A percentile compares a stretch with the other conserved stretches of the same genome.
Evolutionary conservation across 2,113 vertebrate genomes (phyloP).

Genomic region (Phoxinus phoxinus): DNA sequence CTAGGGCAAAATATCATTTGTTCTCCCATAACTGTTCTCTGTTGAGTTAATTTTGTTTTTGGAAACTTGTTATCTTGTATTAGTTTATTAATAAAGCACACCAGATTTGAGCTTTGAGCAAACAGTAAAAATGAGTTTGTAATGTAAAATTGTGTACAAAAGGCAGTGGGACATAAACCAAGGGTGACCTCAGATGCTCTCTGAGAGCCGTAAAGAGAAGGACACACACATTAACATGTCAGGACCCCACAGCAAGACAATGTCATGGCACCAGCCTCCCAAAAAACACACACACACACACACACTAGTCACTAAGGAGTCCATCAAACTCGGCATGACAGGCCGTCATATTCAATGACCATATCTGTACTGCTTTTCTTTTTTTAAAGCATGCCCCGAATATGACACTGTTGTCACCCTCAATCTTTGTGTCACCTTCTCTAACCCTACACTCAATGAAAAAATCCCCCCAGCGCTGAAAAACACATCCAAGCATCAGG

Average conservation of each 20-base stretch:
- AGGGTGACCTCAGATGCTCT: not conserved
- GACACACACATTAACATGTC: constrained; percentile 5
- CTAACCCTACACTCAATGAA: constrained; percentile 19
- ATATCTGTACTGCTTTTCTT: constrained; percentile 62
- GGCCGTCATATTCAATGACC: constrained; percentile 77
- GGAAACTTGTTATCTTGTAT: not conserved
- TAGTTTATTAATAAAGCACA: not conserved
- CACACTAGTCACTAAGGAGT: constrained; percentile 64
- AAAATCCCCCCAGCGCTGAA: constrained; percentile 28
- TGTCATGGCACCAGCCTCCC: constrained; percentile 17
- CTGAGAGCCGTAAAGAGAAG: constrained; percentile 16
- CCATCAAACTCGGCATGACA: constrained; percentile 71
- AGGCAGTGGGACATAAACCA: not conserved
- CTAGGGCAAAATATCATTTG: not conserved
- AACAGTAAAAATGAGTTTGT: not conserved
- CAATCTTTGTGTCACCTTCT: constrained; percentile 65
- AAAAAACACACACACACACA: constrained; percentile 8
- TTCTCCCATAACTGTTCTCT: not conserved
- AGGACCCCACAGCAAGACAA: constrained; percentile 11
- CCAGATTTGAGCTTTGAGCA: not conserved
- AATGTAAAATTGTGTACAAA: not conserved
- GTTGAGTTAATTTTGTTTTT: not conserved
- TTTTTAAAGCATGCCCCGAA: constrained; percentile 56
- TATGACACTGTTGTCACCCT: constrained; percentile 75
- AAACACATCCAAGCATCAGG: not conserved